Evolutionary conservation across 1,140 invertebrate genomes (phyloP).

Genomic region (Bombus huntii): DNA sequence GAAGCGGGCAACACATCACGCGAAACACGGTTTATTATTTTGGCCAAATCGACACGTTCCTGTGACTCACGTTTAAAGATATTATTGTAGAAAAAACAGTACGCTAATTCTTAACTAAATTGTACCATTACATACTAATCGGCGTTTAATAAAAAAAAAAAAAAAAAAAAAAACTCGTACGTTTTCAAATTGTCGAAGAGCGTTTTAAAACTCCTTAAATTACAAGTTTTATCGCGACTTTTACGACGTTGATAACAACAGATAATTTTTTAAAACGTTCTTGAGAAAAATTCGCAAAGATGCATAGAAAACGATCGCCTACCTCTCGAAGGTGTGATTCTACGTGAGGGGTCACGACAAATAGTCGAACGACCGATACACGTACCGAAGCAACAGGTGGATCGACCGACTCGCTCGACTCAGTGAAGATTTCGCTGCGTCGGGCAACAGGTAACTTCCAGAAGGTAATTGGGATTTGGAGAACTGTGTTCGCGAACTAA

Average conservation of each 20-base stretch:
- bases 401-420: background rate
- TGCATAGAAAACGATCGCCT: background rate
- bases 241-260: background rate
- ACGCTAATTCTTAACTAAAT: background rate
- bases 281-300: background rate
- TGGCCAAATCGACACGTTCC: background rate
- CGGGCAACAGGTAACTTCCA: background rate
- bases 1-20: background rate
- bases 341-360: background rate
- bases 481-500: background rate
- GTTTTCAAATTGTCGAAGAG: background rate
- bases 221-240: background rate
- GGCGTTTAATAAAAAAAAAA: no score
- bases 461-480: background rate
- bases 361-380: background rate
- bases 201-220: background rate
- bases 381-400: conserved; percentile 23
- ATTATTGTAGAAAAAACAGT: background rate
- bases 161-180: no score
- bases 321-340: background rate
- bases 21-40: background rate
- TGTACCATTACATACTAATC: background rate
- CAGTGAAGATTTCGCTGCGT: no score
- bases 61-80: conserved; percentile 19
- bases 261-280: background rate